Evolutionary conservation across 2,888 invertebrate species (phyloP).

Genomic region (Osmoderma eremita): DNA sequence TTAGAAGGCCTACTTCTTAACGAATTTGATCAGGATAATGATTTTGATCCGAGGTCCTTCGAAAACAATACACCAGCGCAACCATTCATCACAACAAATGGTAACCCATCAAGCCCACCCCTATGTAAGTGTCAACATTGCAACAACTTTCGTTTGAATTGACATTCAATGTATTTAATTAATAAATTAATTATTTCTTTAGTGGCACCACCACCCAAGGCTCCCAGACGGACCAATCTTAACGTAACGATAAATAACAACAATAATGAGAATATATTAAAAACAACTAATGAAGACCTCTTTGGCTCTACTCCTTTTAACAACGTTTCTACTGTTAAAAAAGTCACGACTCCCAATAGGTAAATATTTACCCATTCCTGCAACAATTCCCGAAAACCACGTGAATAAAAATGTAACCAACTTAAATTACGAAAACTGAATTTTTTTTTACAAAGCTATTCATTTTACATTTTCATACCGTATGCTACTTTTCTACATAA

Average conservation of each 20-base stretch:
- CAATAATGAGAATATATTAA: slow-evolving; percentile 51
- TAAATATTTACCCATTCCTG: too few species aligned
- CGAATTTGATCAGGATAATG: slow-evolving; percentile 81
- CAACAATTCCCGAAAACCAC: too few species aligned
- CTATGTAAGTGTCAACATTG: slow-evolving; percentile 70
- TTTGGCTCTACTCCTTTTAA: slow-evolving; percentile 84
- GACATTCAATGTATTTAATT: not conserved
- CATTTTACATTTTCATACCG: too few species aligned
- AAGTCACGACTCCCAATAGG: slow-evolving; percentile 53
- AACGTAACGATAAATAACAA: slow-evolving; percentile 57
- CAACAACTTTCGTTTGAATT: slow-evolving; percentile 12
- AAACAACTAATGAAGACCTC: slow-evolving; percentile 73
- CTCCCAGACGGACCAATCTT: slow-evolving; percentile 66
- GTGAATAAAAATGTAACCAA: too few species aligned
- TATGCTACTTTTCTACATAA: too few species aligned
- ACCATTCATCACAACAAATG: slow-evolving; percentile 53
- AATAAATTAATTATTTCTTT: slow-evolving; percentile 54
- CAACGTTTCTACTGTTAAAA: slow-evolving; percentile 39
- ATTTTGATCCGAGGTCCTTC: slow-evolving; percentile 89
- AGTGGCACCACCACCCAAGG: slow-evolving; percentile 93
- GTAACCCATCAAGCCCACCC: slow-evolving; percentile 67
- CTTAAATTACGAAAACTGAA: too few species aligned
- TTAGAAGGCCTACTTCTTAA: slow-evolving; percentile 80
- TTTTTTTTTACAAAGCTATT: too few species aligned
- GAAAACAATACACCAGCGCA: slow-evolving; percentile 68